Evolutionary conservation across 2,113 vertebrate genomes (phyloP), one percentile per base, ranked within the genome.

Genomic region (Chascanopsetta lugubris): DNA sequence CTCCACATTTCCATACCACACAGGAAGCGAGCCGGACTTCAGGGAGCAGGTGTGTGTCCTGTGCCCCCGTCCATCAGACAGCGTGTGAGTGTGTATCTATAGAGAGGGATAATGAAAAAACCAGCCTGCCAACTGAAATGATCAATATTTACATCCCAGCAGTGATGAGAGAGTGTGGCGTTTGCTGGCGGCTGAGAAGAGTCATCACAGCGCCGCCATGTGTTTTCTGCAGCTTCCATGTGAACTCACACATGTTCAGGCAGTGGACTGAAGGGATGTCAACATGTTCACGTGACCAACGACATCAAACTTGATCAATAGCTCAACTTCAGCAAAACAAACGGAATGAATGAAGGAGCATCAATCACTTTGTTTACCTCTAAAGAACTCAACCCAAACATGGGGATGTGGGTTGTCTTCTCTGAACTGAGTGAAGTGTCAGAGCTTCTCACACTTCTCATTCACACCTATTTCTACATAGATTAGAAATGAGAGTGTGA

Each of bases 61-160:
- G 56, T 43, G 66, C 25, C 27, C 69, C 53, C 58, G 74, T 69
- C 62, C 48, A 62, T 83, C 64, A 77, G 50, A 77, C 77, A 6
- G 61, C 65, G 46, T 50, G 38, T 22, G 40, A 27, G 0, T 58
- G 29, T 62, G 38, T 47, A 29, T 74, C 51, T 72, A 67, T 18
- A 67, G 46, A 69, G 64, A 75, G 15, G 30, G 53, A 4, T 61
- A 59, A 71, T 58, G 27, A 75, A 46, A 66, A 69, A 74, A 61
- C 51, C 9, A 47, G 15, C 6, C 38, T 8, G 17, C 17, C 6
- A 54, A 49, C 70, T 57, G 26, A 27, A 57, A 8, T 17, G 25
- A 71, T 76, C 71, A 71, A 85, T 79, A 85, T 82, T 69, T 36
- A 80, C 75, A 50, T 54, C 51, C 53, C 6, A 1, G 60, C 20